A percentile compares a stretch with the other conserved stretches of the same genome.
Evolutionary conservation across 2,113 vertebrate species (phyloP).

Genomic region (Nycticebus coucang): DNA sequence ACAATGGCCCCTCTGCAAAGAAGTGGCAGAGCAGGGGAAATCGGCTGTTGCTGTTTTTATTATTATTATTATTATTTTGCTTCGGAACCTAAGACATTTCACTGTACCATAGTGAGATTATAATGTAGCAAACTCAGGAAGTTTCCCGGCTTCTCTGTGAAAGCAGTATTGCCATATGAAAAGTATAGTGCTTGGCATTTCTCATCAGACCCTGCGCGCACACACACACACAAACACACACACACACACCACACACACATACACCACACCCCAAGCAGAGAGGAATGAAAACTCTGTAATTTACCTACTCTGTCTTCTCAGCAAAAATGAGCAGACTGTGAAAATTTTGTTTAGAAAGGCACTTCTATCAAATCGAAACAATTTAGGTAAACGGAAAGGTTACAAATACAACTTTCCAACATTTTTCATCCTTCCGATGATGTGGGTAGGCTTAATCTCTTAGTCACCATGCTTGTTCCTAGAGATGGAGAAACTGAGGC

Average conservation of each 20-base stretch:
- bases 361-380: neutral
- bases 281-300: neutral
- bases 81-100: neutral
- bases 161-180: neutral
- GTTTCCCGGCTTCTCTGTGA: neutral
- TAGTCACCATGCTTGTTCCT: neutral
- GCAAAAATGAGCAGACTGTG: neutral
- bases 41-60: neutral
- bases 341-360: neutral
- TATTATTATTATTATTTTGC: neutral
- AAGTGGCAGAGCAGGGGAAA: neutral
- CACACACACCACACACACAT: neutral
- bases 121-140: neutral
- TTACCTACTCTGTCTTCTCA: neutral
- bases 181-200: neutral
- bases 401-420: neutral
- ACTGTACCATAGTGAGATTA: neutral
- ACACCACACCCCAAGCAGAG: rapidly evolving
- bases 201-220: neutral
- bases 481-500: neutral
- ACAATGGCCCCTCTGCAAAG: neutral
- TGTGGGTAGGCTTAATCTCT: neutral
- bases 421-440: neutral
- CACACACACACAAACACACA: neutral
- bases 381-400: neutral